Percentiles rank a stretch among this genome's conserved stretches.
phyloP scores from a whole-genome alignment of 2,797 vertebrate genomes.

The Callimico goeldii region DNA sequence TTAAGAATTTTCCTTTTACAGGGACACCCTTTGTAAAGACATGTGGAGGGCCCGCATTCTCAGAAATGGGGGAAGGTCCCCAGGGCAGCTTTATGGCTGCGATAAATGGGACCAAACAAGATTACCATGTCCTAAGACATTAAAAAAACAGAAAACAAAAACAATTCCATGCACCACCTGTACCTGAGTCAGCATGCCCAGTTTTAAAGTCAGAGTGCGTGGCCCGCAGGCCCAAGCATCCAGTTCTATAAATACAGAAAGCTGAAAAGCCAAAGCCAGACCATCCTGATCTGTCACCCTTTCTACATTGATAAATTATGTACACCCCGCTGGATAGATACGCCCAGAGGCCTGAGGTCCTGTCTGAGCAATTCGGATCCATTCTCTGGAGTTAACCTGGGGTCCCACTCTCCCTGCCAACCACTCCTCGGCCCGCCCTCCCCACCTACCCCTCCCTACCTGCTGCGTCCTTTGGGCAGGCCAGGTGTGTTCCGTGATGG shows the following conservation, averaged over 20 bases:
- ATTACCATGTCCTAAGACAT: not conserved
- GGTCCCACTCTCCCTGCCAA: not conserved
- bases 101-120: not conserved
- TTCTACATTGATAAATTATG: slow-evolving; percentile 7
- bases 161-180: not conserved
- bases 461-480: slow-evolving; percentile 63
- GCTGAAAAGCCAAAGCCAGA: slow-evolving; percentile 18
- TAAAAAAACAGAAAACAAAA: not conserved
- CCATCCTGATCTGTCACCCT: slow-evolving; percentile 27
- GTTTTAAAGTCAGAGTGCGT: not conserved
- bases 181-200: not conserved
- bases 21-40: not conserved
- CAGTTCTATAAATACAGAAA: slow-evolving; percentile 8
- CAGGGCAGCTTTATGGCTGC: not conserved
- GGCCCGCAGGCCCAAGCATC: not conserved
- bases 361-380: not conserved
- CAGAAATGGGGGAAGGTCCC: not conserved
- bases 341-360: slow-evolving; percentile 37
- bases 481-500: slow-evolving; percentile 74
- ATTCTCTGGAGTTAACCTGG: not conserved
- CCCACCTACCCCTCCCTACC: not conserved
- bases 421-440: fast-evolving
- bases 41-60: fast-evolving
- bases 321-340: not conserved
- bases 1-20: not conserved